Conservation (phyloP, 2,113 vertebrate genomes). For the Harpagus bidentatus region DNA sequence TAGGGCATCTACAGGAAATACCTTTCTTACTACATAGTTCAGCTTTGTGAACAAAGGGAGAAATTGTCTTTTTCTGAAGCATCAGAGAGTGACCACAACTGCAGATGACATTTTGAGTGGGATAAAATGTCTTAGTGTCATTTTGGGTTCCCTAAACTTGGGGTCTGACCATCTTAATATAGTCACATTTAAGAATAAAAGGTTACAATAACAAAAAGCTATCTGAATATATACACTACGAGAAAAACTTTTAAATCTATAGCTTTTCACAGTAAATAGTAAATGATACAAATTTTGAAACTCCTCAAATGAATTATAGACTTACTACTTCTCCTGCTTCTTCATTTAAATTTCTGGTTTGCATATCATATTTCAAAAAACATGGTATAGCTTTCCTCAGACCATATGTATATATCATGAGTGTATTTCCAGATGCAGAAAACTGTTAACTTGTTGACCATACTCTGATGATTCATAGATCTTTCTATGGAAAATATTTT, state of each 20-base stretch:
- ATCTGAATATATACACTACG: background rate
- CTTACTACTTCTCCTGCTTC: background rate
- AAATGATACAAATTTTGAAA: background rate
- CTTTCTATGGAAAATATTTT: background rate
- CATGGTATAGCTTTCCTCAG: background rate
- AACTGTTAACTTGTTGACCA: background rate
- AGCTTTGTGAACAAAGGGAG: background rate
- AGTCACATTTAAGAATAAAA: background rate
- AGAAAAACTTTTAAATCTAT: background rate
- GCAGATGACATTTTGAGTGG: background rate
- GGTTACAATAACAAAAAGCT: background rate
- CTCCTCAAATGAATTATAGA: background rate
- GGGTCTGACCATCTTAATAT: background rate
- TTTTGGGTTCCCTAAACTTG: background rate
- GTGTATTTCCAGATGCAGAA: background rate
- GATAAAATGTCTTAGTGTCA: background rate
- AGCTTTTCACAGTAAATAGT: background rate
- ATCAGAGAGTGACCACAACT: background rate
- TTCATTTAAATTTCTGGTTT: background rate
- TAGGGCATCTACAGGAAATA: background rate
- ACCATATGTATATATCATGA: background rate
- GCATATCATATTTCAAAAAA: background rate
- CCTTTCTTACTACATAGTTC: background rate
- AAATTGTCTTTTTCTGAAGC: background rate
- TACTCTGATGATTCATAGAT: background rate